Percentiles rank a stretch among this genome's conserved stretches.
These are phyloP conservation scores for Amphiprion clarkii DNA, from an alignment of 2,797 vertebrate genomes.

Conservation along the genomic window DNA sequence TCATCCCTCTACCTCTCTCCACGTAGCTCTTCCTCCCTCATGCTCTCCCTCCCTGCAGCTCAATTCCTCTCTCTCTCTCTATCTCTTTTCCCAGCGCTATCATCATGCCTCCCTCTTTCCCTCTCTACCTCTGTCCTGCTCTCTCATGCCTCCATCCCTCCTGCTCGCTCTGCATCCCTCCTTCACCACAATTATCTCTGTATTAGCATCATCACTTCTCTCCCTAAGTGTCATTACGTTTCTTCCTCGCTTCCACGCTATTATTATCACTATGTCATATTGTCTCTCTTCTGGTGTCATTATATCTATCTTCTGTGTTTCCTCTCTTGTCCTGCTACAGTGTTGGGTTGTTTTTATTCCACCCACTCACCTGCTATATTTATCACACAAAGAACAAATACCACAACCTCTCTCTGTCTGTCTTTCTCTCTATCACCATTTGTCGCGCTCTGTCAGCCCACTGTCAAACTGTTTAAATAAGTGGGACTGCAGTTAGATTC, in stretches of 20 bases:
- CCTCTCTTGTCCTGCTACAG: constrained; percentile 72
- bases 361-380: constrained; percentile 83
- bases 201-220: constrained; percentile 60
- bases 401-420: constrained; percentile 71
- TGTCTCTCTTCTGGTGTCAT: constrained; percentile 73
- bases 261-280: constrained; percentile 75
- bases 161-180: constrained; percentile 26
- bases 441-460: constrained; percentile 57
- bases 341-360: constrained; percentile 78
- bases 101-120: constrained; percentile 10
- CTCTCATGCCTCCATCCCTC: constrained; percentile 40
- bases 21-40: constrained; percentile 33
- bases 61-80: constrained; percentile 12
- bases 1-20: constrained; percentile 23
- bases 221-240: constrained; percentile 63
- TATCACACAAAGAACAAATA: constrained; percentile 81
- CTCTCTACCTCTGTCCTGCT: constrained; percentile 40
- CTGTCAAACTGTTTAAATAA: constrained; percentile 74
- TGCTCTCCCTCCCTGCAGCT: constrained; percentile 34
- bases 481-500: constrained; percentile 61
- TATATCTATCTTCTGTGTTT: constrained; percentile 73
- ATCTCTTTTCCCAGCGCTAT: constrained; percentile 24
- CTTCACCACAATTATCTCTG: constrained; percentile 65
- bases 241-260: constrained; percentile 50
- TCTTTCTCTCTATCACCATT: constrained; percentile 60